Evolutionary conservation across 2,113 vertebrate species (phyloP), one percentile per base, ranked within the genome.

Genomic region (Rhinopithecus roxellana): DNA sequence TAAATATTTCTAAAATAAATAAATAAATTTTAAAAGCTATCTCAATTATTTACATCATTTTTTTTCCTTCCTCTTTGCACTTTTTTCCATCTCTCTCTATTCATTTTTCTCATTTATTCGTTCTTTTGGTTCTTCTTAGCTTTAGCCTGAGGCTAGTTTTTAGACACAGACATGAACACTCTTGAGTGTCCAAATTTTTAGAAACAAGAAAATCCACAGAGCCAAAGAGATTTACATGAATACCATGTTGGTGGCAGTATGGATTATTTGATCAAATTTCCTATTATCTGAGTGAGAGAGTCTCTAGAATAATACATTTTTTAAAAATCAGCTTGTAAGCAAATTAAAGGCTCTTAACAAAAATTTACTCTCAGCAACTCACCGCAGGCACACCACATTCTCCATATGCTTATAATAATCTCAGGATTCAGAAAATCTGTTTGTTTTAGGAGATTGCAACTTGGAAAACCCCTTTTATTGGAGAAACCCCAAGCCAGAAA

Each of bases 401-500:
- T 96, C 85, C 75, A 35, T 50, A 84, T 43, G 35, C 35, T 95
- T 90, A 32, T 52, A 61, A 80, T 25, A 93, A 78, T 64, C 70
- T 69, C 77, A 89, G 32, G 32, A 81, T 88, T 40, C 80, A 92
- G 77, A 89, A 97, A 90, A 92, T 16, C 27, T 93, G n/a, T 38
- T 64, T 94, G 35, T 52, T n/a, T 25, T 35, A 50, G 45, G 70
- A 92, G 77, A 82, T 8, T 79, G 59, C 40, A 85, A 80, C 40
- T 95, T 96, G 35, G 55, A 74, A 75, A 94, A 91, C 32, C 3
- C 4, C 32, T 52, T 93, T 90, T 78, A 32, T 25, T 57, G 23
- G n/a, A 93, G 35, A 59, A 89, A 93, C 30, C 17, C 88, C 82
- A 97, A 93, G 88, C 10, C 75, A 95, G 38, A 98, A 95, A 90